Conservation (phyloP, 2,113 vertebrate species). For the Protomyctophum bolini region DNA sequence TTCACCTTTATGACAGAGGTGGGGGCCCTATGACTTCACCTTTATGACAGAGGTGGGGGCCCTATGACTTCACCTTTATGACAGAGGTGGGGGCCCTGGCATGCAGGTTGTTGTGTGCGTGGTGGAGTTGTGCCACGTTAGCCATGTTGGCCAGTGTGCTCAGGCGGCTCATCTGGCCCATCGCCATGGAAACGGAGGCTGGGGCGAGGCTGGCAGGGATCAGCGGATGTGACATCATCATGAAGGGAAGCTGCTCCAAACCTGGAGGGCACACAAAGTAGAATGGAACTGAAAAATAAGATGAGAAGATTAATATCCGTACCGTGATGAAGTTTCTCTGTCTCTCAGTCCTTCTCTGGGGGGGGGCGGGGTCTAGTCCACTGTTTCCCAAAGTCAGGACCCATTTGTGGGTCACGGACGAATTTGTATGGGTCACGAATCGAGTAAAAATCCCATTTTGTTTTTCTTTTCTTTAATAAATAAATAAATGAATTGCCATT, state of each 20-base stretch:
- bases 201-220: constrained; percentile 98
- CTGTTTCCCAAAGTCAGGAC: too few species aligned
- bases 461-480: too few species aligned
- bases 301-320: constrained; percentile 4
- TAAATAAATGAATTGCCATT: too few species aligned
- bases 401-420: too few species aligned
- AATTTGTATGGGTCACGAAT: too few species aligned
- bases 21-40: constrained; percentile 16
- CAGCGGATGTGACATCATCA: constrained; percentile 99
- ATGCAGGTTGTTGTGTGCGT: constrained; percentile 81
- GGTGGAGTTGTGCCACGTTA: constrained; percentile 90
- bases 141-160: constrained; percentile 96
- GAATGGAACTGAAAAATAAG: constrained; percentile 7
- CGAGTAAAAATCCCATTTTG: too few species aligned
- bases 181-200: constrained; percentile 98
- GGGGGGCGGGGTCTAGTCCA: too few species aligned
- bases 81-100: constrained; percentile 92
- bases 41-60: background rate
- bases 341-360: background rate
- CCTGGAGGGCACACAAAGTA: constrained; percentile 69
- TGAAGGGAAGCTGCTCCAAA: constrained; percentile 96
- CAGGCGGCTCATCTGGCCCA: constrained; percentile 99
- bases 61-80: constrained; percentile 89
- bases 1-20: too few species aligned
- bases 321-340: background rate